Evolutionary conservation across 2,113 vertebrate species (phyloP).

Genomic region (Alethe diademata): DNA sequence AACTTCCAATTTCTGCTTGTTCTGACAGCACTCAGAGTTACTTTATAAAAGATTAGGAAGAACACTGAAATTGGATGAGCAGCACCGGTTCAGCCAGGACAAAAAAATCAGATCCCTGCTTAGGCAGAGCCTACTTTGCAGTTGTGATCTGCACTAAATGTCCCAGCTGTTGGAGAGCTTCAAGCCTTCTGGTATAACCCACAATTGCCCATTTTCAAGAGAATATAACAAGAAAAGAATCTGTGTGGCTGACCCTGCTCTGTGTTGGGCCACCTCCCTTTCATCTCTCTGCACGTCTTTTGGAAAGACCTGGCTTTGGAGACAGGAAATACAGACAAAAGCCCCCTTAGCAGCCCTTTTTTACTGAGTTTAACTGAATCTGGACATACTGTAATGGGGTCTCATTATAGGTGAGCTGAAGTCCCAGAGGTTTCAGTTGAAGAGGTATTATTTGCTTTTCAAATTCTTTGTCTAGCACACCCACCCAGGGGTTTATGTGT

Average conservation of each 20-base stretch:
- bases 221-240: neutral
- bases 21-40: neutral
- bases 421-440: neutral
- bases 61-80: neutral
- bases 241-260: neutral
- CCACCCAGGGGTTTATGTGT: neutral
- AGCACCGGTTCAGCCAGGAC: neutral
- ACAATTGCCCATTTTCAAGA: neutral
- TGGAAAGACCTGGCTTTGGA: neutral
- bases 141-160: neutral
- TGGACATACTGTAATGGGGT: neutral
- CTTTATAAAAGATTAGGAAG: neutral
- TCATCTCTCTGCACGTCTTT: neutral
- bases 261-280: neutral
- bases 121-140: neutral
- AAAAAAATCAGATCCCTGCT: neutral
- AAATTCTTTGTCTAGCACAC: neutral
- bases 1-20: fast-evolving
- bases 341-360: neutral
- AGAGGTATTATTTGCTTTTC: neutral
- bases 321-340: neutral
- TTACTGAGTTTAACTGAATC: neutral
- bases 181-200: neutral
- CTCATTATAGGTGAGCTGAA: neutral
- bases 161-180: neutral